A percentile compares a stretch with the other conserved stretches of the same genome.
These are phyloP conservation scores for Ochotona curzoniae DNA, from an alignment of 2,113 vertebrate genomes.

Conservation along the genomic window DNA sequence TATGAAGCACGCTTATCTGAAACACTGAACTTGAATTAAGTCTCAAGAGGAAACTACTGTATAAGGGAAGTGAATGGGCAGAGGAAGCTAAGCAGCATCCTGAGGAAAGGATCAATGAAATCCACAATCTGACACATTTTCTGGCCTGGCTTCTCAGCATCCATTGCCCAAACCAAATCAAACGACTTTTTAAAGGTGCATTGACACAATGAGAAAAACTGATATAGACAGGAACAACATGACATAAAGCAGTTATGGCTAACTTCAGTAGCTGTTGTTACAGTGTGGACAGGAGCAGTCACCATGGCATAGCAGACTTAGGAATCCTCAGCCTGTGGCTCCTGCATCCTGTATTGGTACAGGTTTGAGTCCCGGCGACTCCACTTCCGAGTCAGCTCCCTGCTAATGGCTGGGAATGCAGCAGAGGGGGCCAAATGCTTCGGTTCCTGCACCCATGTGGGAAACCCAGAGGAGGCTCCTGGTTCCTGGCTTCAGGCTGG, in stretches of 20 bases:
- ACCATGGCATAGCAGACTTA: no score
- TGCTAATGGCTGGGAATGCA: no score
- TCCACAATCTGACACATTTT: background rate
- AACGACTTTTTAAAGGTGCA: background rate
- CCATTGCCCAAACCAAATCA: background rate
- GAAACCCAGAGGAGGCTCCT: no score
- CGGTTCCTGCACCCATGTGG: no score
- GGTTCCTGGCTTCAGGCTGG: no score
- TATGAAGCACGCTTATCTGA: background rate
- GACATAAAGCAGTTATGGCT: background rate
- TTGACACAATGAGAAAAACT: background rate
- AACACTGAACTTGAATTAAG: constrained; percentile 29
- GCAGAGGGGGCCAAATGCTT: no score
- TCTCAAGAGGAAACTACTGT: background rate
- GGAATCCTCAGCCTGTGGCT: no score
- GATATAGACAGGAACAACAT: background rate
- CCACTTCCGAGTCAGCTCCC: no score
- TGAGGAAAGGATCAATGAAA: background rate
- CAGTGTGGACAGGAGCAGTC: background rate
- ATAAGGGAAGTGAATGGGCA: background rate
- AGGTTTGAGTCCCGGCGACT: no score
- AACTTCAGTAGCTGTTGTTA: background rate
- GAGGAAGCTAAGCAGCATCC: background rate
- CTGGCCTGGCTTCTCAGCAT: background rate
- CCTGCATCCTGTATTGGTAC: no score